Evolutionary conservation across 2,888 invertebrate genomes (phyloP).

Genomic region (Endomychus coccineus): DNA sequence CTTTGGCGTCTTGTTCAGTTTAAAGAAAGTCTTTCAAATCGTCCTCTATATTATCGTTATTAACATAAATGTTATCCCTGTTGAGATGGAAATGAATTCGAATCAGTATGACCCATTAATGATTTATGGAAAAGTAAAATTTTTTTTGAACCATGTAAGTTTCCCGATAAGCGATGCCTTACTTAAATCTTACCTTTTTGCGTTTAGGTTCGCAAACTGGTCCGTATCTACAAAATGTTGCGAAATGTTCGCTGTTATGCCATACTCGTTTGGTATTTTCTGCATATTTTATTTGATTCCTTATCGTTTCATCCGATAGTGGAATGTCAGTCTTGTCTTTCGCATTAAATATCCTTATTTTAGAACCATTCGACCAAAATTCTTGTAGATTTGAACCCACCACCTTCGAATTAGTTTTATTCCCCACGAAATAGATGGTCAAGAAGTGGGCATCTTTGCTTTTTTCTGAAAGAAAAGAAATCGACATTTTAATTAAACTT

Average conservation of each 20-base stretch:
- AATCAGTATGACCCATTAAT: too few species aligned
- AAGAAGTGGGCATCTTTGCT: constrained; percentile 66
- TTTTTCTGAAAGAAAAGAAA: constrained; percentile 51
- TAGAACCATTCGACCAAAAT: constrained; percentile 62
- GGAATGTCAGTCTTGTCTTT: constrained; percentile 62
- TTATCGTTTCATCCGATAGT: constrained; percentile 60
- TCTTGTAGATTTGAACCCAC: constrained; percentile 54
- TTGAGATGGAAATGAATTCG: too few species aligned
- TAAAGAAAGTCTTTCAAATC: too few species aligned
- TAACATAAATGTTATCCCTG: too few species aligned
- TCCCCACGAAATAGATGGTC: constrained; percentile 57
- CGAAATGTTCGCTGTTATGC: constrained; percentile 62
- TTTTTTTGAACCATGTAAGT: too few species aligned
- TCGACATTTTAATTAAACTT: too few species aligned
- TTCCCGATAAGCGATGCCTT: too few species aligned
- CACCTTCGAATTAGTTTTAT: constrained; percentile 50
- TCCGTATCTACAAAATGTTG: constrained; percentile 66
- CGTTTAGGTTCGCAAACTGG: constrained; percentile 40
- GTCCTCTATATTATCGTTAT: too few species aligned
- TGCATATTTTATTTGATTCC: constrained; percentile 56
- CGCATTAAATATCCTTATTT: constrained; percentile 65
- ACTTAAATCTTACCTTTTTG: constrained; percentile 68
- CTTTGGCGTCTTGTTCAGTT: too few species aligned
- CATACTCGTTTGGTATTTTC: constrained; percentile 56
- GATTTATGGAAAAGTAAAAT: too few species aligned